phyloP scores from a whole-genome alignment of 2,888 invertebrate species.

The Lamproptera curius region DNA sequence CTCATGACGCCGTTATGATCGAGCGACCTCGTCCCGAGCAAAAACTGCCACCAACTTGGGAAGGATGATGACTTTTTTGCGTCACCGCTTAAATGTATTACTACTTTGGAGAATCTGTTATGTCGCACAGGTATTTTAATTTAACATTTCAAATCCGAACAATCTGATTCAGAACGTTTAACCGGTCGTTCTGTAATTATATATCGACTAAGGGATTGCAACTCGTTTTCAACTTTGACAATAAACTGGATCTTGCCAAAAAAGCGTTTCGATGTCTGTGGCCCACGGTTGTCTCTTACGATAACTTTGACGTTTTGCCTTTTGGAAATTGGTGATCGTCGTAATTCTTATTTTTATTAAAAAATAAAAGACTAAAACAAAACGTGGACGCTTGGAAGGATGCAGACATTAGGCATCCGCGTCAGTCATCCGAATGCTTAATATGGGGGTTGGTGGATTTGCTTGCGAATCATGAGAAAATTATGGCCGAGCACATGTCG shows the following conservation, averaged over 20 bases:
- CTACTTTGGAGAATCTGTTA: background rate
- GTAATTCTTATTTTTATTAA: too few relatives aligned
- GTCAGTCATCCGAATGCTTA: constrained; percentile 64
- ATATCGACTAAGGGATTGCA: too few relatives aligned
- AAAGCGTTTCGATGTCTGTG: too few relatives aligned
- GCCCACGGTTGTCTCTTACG: too few relatives aligned
- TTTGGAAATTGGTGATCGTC: too few relatives aligned
- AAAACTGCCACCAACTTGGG: background rate
- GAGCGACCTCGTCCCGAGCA: background rate
- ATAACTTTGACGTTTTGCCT: too few relatives aligned
- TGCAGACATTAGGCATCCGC: constrained; percentile 61
- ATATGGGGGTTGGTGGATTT: constrained; percentile 72
- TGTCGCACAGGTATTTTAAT: background rate
- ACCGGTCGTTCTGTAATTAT: too few relatives aligned
- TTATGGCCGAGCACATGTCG: constrained; percentile 55
- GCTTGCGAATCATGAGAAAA: constrained; percentile 75
- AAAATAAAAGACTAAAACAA: too few relatives aligned
- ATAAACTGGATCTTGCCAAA: too few relatives aligned
- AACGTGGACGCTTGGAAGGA: constrained; percentile 46
- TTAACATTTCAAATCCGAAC: background rate
- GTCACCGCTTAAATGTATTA: background rate
- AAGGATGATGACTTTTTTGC: background rate
- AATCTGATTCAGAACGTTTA: too few relatives aligned
- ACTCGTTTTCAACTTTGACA: too few relatives aligned
- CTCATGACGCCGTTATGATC: constrained; percentile 15